A percentile compares a stretch with the other conserved stretches of the same genome.
Conservation (phyloP, 2,113 vertebrate genomes). For the Muntiacus reevesi region DNA sequence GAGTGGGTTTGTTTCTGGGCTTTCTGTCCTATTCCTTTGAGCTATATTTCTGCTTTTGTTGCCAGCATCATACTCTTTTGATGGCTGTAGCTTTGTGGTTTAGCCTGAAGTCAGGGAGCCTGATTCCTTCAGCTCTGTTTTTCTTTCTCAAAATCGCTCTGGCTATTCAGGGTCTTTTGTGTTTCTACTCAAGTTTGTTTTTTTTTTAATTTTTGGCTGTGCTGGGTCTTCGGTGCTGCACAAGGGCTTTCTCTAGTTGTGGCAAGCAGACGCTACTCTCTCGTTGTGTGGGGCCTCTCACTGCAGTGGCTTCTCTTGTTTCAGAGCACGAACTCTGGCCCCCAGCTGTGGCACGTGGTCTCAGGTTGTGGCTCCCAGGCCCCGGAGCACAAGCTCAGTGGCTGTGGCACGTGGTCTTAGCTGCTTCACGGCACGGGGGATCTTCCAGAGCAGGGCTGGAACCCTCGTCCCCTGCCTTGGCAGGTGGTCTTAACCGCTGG, state of each 20-base stretch:
- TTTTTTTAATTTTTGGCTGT: neutral
- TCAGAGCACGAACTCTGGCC: neutral
- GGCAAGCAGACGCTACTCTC: neutral
- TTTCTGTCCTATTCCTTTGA: neutral
- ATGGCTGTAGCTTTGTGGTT: neutral
- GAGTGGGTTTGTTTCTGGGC: neutral
- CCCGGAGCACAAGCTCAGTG: neutral
- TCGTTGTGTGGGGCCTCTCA: neutral
- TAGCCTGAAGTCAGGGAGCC: neutral
- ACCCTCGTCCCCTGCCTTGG: neutral
- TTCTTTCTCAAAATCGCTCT: neutral
- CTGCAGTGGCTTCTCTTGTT: neutral
- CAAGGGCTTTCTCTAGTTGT: neutral
- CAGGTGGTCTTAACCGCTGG: neutral
- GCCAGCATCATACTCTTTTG: neutral
- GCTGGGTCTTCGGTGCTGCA: neutral
- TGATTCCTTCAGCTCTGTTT: neutral
- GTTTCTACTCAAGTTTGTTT: neutral
- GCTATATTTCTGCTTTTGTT: neutral
- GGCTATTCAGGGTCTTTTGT: neutral
- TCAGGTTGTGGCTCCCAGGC: neutral
- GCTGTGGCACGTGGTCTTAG: neutral
- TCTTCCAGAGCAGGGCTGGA: neutral
- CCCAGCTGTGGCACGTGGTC: rapidly evolving
- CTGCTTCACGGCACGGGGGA: rapidly evolving